A percentile compares a stretch with the other conserved stretches of the same genome.
These are phyloP conservation scores for Pluvialis apricaria DNA, from an alignment of 2,113 vertebrate genomes.

Conservation along the genomic window DNA sequence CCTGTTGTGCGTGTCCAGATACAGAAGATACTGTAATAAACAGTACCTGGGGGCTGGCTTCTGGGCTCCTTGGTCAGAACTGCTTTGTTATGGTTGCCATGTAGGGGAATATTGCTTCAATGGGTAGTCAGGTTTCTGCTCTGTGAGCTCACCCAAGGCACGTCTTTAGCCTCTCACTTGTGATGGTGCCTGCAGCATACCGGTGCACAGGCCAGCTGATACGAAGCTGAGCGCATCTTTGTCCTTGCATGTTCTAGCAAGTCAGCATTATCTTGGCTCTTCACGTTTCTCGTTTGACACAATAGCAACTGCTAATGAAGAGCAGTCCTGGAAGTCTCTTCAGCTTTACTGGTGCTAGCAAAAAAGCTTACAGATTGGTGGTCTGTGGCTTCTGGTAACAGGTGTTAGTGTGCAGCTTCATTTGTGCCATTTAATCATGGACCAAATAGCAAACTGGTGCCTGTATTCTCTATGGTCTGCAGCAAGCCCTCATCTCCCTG, in stretches of 20 bases:
- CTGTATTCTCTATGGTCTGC: not conserved
- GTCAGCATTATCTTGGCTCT: not conserved
- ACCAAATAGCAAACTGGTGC: not conserved
- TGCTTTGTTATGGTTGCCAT: not conserved
- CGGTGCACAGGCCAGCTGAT: not conserved
- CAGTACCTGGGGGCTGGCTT: not conserved
- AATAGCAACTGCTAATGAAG: not conserved
- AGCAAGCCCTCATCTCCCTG: not conserved
- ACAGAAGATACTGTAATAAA: not conserved
- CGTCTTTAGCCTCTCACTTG: not conserved
- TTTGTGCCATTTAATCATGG: not conserved
- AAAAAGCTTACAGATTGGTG: not conserved
- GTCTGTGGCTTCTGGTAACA: not conserved
- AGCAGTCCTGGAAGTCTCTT: not conserved
- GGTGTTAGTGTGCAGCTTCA: not conserved
- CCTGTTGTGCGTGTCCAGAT: not conserved
- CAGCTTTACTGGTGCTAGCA: not conserved
- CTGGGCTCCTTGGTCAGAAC: not conserved
- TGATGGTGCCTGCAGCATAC: not conserved
- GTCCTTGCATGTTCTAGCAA: not conserved
- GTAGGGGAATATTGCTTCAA: not conserved
- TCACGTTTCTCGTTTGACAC: not conserved
- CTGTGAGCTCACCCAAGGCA: rapidly evolving
- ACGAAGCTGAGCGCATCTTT: not conserved
- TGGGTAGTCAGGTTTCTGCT: not conserved